Evolutionary conservation across 2,888 invertebrate genomes (phyloP), one percentile per base, ranked within the genome.

Genomic region (Steromphala cineraria): DNA sequence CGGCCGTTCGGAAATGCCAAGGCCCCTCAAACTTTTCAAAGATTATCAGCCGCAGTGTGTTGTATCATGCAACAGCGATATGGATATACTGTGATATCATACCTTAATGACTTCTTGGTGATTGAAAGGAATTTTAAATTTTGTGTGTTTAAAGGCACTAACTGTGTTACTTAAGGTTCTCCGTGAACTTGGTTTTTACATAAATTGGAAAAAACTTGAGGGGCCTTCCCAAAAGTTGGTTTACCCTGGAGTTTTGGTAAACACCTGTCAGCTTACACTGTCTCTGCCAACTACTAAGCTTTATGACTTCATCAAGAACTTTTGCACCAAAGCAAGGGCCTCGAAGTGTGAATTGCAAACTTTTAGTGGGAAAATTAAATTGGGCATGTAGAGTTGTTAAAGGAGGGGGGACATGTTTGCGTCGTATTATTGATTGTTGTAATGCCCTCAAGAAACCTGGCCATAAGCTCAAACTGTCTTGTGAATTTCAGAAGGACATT

Each of bases 41-140:
- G 52, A 40, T 52, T 40, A 19, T 19, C 21, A 52, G 24, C 46
- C 31, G 75, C 75, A 40, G 52, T 75, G 40, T 46, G 46, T 46
- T 17, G 17, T 40, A 36, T 40, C 3, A 74, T 74, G 40, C 13
- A 7, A 36, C 17, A 46, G 15, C 0, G 17, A 13, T 46, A 74
- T 40, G n/a, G 40, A 52, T 52, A 52, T 19, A 75, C 75, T 19
- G 75, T 75, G 15, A 75, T 75, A 24, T 31, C 52, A 24, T 75
- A 75, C 19, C 19, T 75, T 17, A 46, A 75, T 46, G 75, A 74
- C 19, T 74, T 74, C 40, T 74, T 74, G n/a, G 46, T 74, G 19
- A 74, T 46, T 36, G 74, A 40, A 17, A 21, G 13, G 19, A n/a
- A 0, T 17, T 75, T 46, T n/a, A 13, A 75, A n/a, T n/a, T n/a